Base-by-base conservation (phyloP, 2,888 invertebrate species). In the Scaptodrosophila latifasciaeformis region DNA sequence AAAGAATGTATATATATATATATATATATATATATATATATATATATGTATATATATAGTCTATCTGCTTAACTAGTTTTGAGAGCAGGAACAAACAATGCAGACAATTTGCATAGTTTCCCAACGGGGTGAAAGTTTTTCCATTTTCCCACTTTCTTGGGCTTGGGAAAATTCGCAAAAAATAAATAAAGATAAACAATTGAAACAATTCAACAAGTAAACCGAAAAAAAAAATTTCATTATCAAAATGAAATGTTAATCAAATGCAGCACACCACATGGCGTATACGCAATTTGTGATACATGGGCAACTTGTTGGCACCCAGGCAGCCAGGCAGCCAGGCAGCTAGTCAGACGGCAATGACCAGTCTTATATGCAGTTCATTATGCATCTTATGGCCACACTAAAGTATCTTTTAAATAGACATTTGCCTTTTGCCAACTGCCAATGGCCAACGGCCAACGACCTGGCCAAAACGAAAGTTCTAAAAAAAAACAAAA, bases 21-120 rank as follows among this genome's bases (percentile, higher is more conserved):
- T 7, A 49, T 29, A n/a, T n/a, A 39, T 40, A 24, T 19, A 15
- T 12, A 21, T 7, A 39, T 21, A 30, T 3, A 35, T 19, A 35
- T 10, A 44, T 12, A 18, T 13, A 42, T 37, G 9, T 44, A 24
- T 37, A 18, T 29, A 49, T 51, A 27, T 42, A 30, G 7, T 34
- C 13, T 34, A 27, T 31, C 18, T 31, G n/a, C 1, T 34, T 10
- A 15, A 1, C 12, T 31, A 12, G 9, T n/a, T n/a, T 12, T 12
- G 10, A 34, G 34, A 2, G 4, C 5, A 9, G 34, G 6, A 34
- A 34, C 37, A 17, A 5, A 40, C 37, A 40, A 40, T 40, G 24
- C 40, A 18, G 12, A 21, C 10, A 21, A 21, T 40, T 40, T 40
- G 21, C 40, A 40, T 40, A 40, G 21, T 40, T 40, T 40, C 10